Base-by-base conservation (phyloP, 2,113 vertebrate genomes). In the Mungos mungo region DNA sequence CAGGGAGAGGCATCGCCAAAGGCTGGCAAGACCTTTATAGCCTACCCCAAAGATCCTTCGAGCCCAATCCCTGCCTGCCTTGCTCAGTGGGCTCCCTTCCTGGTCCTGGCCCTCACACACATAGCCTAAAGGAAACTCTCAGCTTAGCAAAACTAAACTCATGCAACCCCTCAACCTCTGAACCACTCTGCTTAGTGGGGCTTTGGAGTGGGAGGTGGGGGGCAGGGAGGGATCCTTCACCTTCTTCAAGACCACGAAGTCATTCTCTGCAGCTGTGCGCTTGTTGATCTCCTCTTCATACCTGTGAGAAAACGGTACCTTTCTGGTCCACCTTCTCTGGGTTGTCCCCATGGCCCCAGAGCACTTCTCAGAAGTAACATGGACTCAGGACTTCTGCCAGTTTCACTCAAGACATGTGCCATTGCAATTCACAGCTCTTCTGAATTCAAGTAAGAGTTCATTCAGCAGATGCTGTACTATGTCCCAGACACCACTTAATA, bases 261-360 rank as follows among this genome's bases (percentile, higher is more conserved):
- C 99, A 23, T 99, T 99, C 98, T 99, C 99, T 85, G 98, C 98
- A 86, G 89, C 88, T 13, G 98, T 98, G 60, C 99, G 99, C 38
- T 98, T 99, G 98, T 99, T 99, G 98, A 99, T 99, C 98, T 99
- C 99, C n/a, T 99, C 99, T 97, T 99, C 99, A 27, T 99, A 99
- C 95, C 99, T 99, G 93, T 25, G 94, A 79, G 90, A 68, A 6
- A 12, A 98, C 96, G 97, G 25, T 0, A 57, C 1, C n/a, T 74
- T 31, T 29, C 86, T 52, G 90, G 12, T 79, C 79, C 68, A 0
- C 85, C 38, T 72, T 14, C 45, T 38, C 41, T 31, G 41, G 29
- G 27, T 79, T 0, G 14, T 38, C 76, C 66, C 27, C 5, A 2
- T 18, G 65, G 66, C n/a, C 81, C 54, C 65, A 71, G 2, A 81